phyloP scores from a whole-genome alignment of 2,888 invertebrate species.

The Portevinia maculata region DNA sequence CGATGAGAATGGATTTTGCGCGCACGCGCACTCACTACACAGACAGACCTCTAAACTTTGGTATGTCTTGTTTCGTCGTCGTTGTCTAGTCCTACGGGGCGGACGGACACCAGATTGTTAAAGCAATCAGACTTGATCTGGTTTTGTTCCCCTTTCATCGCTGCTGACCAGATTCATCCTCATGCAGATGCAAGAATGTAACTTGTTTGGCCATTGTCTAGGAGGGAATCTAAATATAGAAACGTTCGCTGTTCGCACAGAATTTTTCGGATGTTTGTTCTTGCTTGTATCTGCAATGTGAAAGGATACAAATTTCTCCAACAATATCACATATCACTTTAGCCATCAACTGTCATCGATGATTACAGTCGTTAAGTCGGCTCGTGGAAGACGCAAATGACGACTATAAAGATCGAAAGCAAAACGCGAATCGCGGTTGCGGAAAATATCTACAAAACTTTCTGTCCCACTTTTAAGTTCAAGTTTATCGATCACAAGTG shows the following conservation, averaged over 20 bases:
- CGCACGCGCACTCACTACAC: constrained; percentile 10
- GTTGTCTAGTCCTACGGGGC: constrained; percentile 50
- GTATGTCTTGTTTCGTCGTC: constrained; percentile 44
- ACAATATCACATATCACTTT: constrained; percentile 25
- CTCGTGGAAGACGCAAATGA: background rate
- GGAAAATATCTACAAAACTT: constrained; percentile 44
- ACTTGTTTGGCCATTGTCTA: constrained; percentile 70
- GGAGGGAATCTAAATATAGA: constrained; percentile 63
- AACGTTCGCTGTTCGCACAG: constrained; percentile 21
- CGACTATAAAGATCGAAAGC: constrained; percentile 59
- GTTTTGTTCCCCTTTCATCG: constrained; percentile 32
- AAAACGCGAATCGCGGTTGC: constrained; percentile 56
- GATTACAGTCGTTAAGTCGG: constrained; percentile 27
- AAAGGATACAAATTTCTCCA: constrained; percentile 62
- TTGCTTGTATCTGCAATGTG: constrained; percentile 40
- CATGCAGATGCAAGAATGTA: constrained; percentile 54
- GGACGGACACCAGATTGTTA: constrained; percentile 64
- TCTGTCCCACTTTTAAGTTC: constrained; percentile 68
- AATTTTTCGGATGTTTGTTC: constrained; percentile 18
- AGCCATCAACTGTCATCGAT: constrained; percentile 35
- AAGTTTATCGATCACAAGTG: constrained; percentile 62
- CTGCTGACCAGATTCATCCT: constrained; percentile 33
- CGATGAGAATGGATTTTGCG: constrained; percentile 33
- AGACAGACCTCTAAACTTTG: constrained; percentile 49
- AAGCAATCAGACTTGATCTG: constrained; percentile 67